These are phyloP conservation scores for Platorchestia sp. DNA, from an alignment of 1,140 invertebrate genomes.

Conservation along the genomic window DNA sequence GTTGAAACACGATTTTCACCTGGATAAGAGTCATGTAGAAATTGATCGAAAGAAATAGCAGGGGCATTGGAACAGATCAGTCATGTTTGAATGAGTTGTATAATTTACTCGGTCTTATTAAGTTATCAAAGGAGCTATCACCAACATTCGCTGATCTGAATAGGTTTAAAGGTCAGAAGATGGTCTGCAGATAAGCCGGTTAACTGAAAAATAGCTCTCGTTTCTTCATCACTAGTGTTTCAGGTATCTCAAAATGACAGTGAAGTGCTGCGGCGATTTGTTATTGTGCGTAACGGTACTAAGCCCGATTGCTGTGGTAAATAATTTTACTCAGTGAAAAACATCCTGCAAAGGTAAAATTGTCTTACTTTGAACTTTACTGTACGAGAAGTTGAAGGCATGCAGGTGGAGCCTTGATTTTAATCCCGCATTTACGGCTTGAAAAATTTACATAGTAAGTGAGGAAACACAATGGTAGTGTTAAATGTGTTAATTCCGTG, in stretches of 20 bases:
- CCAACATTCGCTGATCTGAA: no score
- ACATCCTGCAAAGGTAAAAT: neutral
- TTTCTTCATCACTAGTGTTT: no score
- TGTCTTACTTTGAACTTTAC: neutral
- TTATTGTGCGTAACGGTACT: neutral
- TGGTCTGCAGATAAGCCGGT: no score
- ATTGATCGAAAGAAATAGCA: neutral
- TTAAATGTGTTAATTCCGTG: constrained; percentile 60
- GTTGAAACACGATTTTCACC: neutral
- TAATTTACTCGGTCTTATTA: neutral
- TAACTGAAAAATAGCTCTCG: no score
- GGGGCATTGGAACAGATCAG: neutral
- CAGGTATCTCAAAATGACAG: neutral
- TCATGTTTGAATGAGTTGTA: neutral
- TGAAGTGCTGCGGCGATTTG: neutral
- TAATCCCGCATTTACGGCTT: no score
- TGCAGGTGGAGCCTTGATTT: no score
- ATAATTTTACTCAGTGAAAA: neutral
- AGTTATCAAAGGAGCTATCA: no score
- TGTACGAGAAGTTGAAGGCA: neutral
- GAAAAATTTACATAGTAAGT: neutral
- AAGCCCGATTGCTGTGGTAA: neutral
- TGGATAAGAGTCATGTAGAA: neutral
- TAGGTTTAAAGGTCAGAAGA: no score
- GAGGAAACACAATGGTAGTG: no score